These are phyloP conservation scores for Psilanteris sp. DNA, from an alignment of 1,140 invertebrate species.

Conservation along the genomic window DNA sequence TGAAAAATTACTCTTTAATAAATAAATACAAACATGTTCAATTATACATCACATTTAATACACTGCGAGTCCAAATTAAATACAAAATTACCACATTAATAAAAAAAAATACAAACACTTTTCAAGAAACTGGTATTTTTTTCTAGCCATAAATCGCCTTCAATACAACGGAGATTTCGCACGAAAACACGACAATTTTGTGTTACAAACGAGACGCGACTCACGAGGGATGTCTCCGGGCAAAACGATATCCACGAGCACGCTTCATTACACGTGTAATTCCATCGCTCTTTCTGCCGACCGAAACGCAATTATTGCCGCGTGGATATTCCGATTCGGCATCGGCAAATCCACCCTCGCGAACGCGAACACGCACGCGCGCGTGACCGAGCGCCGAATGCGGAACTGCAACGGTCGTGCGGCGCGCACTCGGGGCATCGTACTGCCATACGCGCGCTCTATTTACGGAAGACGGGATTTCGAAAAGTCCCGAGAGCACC, in stretches of 20 bases:
- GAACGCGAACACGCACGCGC: conserved; percentile 4
- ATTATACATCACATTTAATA: no score
- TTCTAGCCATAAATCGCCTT: no score
- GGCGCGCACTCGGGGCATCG: conserved; percentile 15
- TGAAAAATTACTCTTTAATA: no score
- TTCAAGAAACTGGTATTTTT: no score
- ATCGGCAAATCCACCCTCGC: conserved; percentile 23
- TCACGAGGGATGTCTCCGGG: background rate
- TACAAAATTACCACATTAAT: no score
- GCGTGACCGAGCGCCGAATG: conserved; percentile 10
- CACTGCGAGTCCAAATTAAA: no score
- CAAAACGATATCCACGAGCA: conserved; percentile 15
- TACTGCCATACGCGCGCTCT: conserved; percentile 19
- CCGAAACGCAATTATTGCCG: conserved; percentile 32
- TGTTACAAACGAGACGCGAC: no score
- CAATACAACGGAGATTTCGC: no score
- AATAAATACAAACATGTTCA: no score
- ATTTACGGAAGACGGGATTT: conserved; percentile 40
- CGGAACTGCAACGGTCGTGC: conserved; percentile 7
- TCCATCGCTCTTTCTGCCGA: conserved; percentile 4
- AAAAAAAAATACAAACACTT: no score
- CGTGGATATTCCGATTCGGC: conserved; percentile 30
- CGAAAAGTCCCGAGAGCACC: no score
- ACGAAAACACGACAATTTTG: no score
- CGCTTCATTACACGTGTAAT: conserved; percentile 41